Evolutionary conservation across 2,888 invertebrate genomes (phyloP).

Genomic region (Mythimna ferrago): DNA sequence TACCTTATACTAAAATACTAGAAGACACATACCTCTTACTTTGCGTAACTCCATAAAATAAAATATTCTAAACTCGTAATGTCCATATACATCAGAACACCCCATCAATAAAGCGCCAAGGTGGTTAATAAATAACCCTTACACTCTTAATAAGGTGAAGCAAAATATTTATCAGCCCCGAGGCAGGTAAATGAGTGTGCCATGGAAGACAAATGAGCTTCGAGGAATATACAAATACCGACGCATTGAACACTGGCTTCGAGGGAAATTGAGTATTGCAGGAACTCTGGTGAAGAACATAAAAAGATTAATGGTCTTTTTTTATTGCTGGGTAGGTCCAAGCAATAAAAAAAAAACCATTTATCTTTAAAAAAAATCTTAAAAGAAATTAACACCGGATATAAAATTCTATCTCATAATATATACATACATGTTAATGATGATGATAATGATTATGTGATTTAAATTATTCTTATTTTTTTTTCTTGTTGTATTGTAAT

Average conservation of each 20-base stretch:
- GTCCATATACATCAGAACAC: background rate
- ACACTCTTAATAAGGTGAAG: constrained; percentile 14
- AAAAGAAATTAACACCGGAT: too few relatives aligned
- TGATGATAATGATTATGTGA: too few relatives aligned
- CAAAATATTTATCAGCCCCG: constrained; percentile 30
- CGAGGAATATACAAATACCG: constrained; percentile 27
- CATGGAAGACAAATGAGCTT: constrained; percentile 40
- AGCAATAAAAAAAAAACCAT: too few relatives aligned
- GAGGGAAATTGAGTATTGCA: background rate
- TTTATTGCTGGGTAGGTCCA: too few relatives aligned
- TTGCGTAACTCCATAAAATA: background rate
- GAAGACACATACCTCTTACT: background rate
- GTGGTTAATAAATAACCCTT: constrained; percentile 25
- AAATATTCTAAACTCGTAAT: background rate
- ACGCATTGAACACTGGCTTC: constrained; percentile 26
- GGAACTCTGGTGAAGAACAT: background rate
- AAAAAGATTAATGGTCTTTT: too few relatives aligned
- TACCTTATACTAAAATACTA: background rate
- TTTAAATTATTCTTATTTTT: too few relatives aligned
- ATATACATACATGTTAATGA: too few relatives aligned
- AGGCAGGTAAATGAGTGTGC: constrained; percentile 23
- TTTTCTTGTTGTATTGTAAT: too few relatives aligned
- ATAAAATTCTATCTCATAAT: too few relatives aligned
- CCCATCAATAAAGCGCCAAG: constrained; percentile 2
- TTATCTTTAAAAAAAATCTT: too few relatives aligned